A percentile compares a stretch with the other conserved stretches of the same genome.
Evolutionary conservation across 2,888 invertebrate genomes (phyloP).

Genomic region (Parnassius orleans): DNA sequence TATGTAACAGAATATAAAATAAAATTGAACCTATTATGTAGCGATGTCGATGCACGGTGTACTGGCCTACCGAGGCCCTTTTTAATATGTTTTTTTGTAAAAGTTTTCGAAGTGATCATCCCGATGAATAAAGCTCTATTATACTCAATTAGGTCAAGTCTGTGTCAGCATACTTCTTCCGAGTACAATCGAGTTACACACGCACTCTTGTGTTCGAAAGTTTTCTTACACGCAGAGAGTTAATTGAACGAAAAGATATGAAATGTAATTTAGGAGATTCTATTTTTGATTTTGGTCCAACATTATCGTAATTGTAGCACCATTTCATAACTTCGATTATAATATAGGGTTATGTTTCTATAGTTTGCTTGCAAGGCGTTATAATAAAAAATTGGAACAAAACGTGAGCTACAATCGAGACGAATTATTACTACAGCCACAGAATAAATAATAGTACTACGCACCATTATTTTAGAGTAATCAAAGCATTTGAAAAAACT

Average conservation of each 20-base stretch:
- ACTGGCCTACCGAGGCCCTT: constrained; percentile 40
- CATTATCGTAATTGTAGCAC: constrained; percentile 24
- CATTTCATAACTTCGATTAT: constrained; percentile 4
- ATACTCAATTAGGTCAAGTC: constrained; percentile 79
- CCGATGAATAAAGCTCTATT: constrained; percentile 72
- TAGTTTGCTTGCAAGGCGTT: background rate
- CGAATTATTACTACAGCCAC: background rate
- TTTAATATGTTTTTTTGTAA: constrained; percentile 60
- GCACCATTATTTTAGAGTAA: background rate
- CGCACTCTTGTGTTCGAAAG: constrained; percentile 58
- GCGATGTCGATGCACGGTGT: constrained; percentile 36
- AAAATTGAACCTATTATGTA: constrained; percentile 47
- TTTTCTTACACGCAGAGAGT: constrained; percentile 68
- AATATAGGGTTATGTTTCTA: background rate
- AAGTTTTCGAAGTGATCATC: constrained; percentile 56
- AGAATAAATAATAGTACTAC: too few relatives aligned
- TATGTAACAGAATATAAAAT: constrained; percentile 55
- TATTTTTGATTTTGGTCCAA: constrained; percentile 44
- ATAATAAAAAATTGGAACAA: constrained; percentile 14
- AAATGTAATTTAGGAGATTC: constrained; percentile 52
- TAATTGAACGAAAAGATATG: constrained; percentile 61
- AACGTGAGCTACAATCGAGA: background rate
- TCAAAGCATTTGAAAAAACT: too few relatives aligned
- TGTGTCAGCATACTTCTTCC: constrained; percentile 65
- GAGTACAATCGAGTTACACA: constrained; percentile 76